Evolutionary conservation across 2,113 vertebrate genomes (phyloP).

Genomic region (Aptenodytes forsteri): DNA sequence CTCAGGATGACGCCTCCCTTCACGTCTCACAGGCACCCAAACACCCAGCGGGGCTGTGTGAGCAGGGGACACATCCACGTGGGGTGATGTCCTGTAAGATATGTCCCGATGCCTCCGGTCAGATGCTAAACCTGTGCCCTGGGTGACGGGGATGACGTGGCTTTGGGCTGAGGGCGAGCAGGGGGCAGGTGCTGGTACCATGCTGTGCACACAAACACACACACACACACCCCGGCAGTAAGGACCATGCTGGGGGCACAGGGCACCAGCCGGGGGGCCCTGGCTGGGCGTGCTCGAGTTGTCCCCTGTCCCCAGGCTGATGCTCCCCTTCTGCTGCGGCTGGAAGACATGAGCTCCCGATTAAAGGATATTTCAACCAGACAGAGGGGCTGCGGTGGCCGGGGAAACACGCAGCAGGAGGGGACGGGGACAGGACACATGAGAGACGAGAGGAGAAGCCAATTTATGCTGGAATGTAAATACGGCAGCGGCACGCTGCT

Average conservation of each 20-base stretch:
- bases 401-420: background rate
- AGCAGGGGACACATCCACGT: accelerated
- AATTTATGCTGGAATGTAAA: constrained; percentile 43
- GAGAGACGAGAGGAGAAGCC: background rate
- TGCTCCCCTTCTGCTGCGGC: background rate
- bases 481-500: background rate
- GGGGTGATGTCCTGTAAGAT: background rate
- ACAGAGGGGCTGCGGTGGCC: background rate
- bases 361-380: constrained; percentile 34
- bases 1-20: accelerated
- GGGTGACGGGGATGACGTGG: accelerated
- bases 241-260: background rate
- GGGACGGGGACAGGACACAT: background rate
- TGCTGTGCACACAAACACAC: too few relatives aligned
- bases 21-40: background rate
- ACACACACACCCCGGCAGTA: background rate
- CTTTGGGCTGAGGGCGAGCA: background rate
- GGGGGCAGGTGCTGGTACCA: background rate
- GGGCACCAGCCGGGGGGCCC: accelerated
- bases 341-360: background rate
- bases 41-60: accelerated
- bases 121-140: background rate
- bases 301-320: background rate
- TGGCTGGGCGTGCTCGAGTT: accelerated
- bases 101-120: accelerated